Evolutionary conservation across 2,797 vertebrate species (phyloP).

Genomic region (Coracias cyanogaster): DNA sequence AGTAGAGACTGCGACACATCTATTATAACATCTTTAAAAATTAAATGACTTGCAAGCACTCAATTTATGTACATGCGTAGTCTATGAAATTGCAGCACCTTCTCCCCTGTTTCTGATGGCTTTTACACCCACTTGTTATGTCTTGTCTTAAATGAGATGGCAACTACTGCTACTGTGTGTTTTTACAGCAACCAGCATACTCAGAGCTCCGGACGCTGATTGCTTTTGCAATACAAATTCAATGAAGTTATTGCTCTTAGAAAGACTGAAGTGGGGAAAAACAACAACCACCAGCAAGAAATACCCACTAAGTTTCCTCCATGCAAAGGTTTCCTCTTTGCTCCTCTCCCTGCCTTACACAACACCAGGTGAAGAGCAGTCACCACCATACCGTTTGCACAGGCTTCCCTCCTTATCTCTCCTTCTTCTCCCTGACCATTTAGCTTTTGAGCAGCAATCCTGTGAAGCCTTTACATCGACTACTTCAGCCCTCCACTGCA

Average conservation of each 20-base stretch:
- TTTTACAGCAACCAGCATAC: not conserved
- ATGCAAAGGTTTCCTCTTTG: not conserved
- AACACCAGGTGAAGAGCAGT: not conserved
- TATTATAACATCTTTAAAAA: conserved; percentile 42
- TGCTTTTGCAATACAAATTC: not conserved
- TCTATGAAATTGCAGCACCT: not conserved
- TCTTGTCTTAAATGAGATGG: not conserved
- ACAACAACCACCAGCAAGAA: not conserved
- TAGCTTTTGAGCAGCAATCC: not conserved
- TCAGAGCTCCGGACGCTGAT: not conserved
- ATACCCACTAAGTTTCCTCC: not conserved
- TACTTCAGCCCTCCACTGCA: conserved; percentile 5
- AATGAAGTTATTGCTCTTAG: not conserved
- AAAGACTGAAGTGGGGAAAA: not conserved
- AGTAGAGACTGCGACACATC: not conserved
- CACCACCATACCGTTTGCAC: not conserved
- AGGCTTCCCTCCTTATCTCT: not conserved
- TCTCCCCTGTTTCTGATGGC: not conserved
- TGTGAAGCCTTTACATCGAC: not conserved
- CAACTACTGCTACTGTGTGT: not conserved
- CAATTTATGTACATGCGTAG: not conserved
- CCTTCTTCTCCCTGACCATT: not conserved
- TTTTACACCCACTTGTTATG: not conserved
- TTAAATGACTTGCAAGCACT: not conserved
- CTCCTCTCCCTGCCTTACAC: not conserved